Evolutionary conservation across 2,888 invertebrate species (phyloP).

Genomic region (Platerodrilus igneus): DNA sequence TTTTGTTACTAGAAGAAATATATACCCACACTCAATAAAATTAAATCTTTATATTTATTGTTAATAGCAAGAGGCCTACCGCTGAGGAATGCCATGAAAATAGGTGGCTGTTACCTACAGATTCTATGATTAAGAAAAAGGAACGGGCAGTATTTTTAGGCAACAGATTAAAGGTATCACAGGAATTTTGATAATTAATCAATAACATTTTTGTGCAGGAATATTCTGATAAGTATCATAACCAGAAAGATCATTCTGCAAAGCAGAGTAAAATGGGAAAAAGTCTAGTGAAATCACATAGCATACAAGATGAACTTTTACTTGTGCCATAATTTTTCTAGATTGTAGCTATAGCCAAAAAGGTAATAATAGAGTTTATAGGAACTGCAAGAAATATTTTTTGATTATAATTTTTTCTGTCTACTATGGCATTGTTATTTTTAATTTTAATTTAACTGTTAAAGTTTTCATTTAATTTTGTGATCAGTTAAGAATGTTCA

Average conservation of each 20-base stretch:
- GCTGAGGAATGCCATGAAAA: slow-evolving; percentile 95
- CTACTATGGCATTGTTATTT: no score
- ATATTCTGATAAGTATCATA: slow-evolving; percentile 77
- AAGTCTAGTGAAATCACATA: slow-evolving; percentile 66
- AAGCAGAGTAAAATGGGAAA: slow-evolving; percentile 55
- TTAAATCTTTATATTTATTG: slow-evolving; percentile 26
- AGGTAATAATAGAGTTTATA: no score
- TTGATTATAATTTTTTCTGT: no score
- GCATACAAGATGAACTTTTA: slow-evolving; percentile 79
- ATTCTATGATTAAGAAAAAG: slow-evolving; percentile 88
- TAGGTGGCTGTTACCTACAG: slow-evolving; percentile 89
- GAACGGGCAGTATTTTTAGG: slow-evolving; percentile 84
- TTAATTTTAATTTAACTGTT: no score
- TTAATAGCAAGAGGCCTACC: slow-evolving; percentile 84
- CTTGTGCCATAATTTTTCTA: slow-evolving; percentile 44
- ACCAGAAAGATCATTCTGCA: slow-evolving; percentile 60
- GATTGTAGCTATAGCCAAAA: no score
- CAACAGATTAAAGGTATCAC: slow-evolving; percentile 67
- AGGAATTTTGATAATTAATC: slow-evolving; percentile 5
- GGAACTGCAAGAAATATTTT: no score
- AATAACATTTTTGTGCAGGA: slow-evolving; percentile 50
- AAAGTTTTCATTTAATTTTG: no score
- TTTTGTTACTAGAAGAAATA: no score
- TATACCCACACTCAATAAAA: neutral
- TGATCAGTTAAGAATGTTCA: no score